phyloP scores from a whole-genome alignment of 2,888 invertebrate species.

The Erynnis tages region DNA sequence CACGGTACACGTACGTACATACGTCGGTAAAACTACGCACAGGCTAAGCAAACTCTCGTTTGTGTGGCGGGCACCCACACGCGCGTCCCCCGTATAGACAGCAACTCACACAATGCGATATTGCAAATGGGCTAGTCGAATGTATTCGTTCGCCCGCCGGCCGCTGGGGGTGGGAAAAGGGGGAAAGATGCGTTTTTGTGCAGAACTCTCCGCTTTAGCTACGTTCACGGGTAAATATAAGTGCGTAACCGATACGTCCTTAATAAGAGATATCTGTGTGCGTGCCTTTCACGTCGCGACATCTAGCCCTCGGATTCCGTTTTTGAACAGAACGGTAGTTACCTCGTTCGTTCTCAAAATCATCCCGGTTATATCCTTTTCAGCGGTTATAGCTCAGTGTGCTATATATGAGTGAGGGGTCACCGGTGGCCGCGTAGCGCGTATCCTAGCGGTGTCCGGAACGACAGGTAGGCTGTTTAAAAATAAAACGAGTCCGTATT shows the following conservation, averaged over 20 bases:
- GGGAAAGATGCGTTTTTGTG: slow-evolving; percentile 80
- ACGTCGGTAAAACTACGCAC: slow-evolving; percentile 71
- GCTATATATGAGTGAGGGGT: too few species aligned
- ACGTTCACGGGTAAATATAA: slow-evolving; percentile 72
- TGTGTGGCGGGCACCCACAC: slow-evolving; percentile 52
- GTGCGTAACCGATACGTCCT: slow-evolving; percentile 65
- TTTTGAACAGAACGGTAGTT: slow-evolving; percentile 32
- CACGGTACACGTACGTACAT: slow-evolving; percentile 44
- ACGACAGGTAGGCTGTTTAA: slow-evolving; percentile 50
- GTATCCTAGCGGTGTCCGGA: slow-evolving; percentile 35
- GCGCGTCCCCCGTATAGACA: slow-evolving; percentile 43
- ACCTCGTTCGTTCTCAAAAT: slow-evolving; percentile 29
- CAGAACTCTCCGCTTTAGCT: slow-evolving; percentile 65
- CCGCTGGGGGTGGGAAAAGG: slow-evolving; percentile 52
- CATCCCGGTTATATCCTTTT: slow-evolving; percentile 13
- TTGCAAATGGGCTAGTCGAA: slow-evolving; percentile 81
- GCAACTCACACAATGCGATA: slow-evolving; percentile 76
- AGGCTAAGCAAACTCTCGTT: slow-evolving; percentile 67
- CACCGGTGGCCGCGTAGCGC: slow-evolving; percentile 28
- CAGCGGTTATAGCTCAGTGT: too few species aligned
- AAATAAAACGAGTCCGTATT: slow-evolving; percentile 60
- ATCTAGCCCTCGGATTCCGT: slow-evolving; percentile 35
- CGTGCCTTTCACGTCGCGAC: slow-evolving; percentile 35
- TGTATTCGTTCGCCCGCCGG: slow-evolving; percentile 76
- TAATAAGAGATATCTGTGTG: slow-evolving; percentile 39